phyloP scores from a whole-genome alignment of 1,140 invertebrate genomes.

The Metopolophium dirhodum region DNA sequence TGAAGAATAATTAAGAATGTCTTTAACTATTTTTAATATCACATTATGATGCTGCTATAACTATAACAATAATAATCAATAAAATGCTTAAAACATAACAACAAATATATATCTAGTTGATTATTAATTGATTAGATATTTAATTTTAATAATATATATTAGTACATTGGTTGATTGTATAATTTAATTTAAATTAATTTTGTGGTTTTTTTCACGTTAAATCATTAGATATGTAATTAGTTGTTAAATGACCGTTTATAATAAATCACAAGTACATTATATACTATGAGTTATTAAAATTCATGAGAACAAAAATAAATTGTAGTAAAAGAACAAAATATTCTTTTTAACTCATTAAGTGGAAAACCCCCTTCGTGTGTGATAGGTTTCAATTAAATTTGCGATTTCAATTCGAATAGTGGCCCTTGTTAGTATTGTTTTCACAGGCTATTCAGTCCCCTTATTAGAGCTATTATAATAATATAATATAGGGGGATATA shows the following conservation, averaged over 20 bases:
- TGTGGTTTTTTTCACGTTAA: neutral
- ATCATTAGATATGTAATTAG: neutral
- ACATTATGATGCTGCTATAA: neutral
- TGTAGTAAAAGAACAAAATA: neutral
- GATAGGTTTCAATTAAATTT: slow-evolving; percentile 23
- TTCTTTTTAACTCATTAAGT: slow-evolving; percentile 3
- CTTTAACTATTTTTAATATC: neutral
- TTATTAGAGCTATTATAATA: slow-evolving; percentile 6
- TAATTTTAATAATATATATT: neutral
- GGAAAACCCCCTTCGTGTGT: neutral
- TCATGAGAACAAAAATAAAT: neutral
- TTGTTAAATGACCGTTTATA: neutral
- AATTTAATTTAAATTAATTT: neutral
- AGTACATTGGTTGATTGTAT: neutral
- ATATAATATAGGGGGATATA: neutral
- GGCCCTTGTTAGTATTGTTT: slow-evolving; percentile 23
- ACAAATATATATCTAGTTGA: neutral
- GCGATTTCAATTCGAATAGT: neutral
- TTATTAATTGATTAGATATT: neutral
- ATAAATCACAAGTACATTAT: neutral
- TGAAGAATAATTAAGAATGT: neutral
- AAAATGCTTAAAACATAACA: neutral
- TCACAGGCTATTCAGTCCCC: neutral
- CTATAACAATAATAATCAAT: neutral
- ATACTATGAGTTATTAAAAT: neutral